Evolutionary conservation across 2,888 invertebrate genomes (phyloP).

Genomic region (Caenorhabditis doughertyi): DNA sequence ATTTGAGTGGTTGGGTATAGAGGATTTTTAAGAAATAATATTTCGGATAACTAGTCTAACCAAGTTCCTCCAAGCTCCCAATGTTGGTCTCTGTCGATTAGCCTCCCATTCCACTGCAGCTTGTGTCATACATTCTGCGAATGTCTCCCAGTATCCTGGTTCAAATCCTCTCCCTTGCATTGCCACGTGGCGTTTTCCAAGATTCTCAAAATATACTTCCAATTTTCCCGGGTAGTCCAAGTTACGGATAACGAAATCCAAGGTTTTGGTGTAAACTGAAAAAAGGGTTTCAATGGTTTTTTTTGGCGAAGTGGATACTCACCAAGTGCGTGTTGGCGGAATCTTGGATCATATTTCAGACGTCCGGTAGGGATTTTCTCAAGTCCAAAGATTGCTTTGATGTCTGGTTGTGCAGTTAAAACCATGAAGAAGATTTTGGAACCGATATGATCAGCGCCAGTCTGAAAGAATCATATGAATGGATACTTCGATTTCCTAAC

Average conservation of each 20-base stretch:
- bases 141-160: constrained; percentile 83
- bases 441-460: constrained; percentile 79
- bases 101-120: constrained; percentile 81
- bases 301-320: background rate
- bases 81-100: constrained; percentile 76
- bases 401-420: constrained; percentile 79
- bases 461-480: constrained; percentile 65
- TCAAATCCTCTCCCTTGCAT: constrained; percentile 80
- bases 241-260: constrained; percentile 80
- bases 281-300: background rate
- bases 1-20: background rate
- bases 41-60: constrained; percentile 47
- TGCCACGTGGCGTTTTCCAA: constrained; percentile 79
- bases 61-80: constrained; percentile 79
- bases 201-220: constrained; percentile 78
- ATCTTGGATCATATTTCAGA: constrained; percentile 78
- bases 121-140: constrained; percentile 80
- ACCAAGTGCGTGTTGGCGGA: constrained; percentile 73
- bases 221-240: constrained; percentile 79
- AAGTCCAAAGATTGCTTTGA: constrained; percentile 79
- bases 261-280: constrained; percentile 76
- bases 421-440: constrained; percentile 81
- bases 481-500: background rate
- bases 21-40: background rate
- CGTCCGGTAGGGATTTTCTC: constrained; percentile 79